Conservation (phyloP, 2,797 vertebrate species). For the Cynopterus sphinx region DNA sequence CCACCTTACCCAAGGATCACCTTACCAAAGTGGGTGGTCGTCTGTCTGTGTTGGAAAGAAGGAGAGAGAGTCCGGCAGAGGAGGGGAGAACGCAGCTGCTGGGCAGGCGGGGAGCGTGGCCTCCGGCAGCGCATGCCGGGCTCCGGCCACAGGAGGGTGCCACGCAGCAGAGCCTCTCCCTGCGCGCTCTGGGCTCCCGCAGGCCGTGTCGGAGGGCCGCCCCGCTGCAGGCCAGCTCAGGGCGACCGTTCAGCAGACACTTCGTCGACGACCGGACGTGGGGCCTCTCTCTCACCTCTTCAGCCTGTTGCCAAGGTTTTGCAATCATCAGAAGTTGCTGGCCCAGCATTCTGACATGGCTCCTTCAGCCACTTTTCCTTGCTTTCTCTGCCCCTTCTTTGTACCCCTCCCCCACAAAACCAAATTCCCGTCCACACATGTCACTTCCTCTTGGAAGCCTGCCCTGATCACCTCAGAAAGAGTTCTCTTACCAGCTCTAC, state of each 20-base stretch:
- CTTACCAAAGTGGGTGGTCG: neutral
- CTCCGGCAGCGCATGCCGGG: no score
- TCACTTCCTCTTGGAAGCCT: neutral
- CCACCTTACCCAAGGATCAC: neutral
- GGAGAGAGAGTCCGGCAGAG: neutral
- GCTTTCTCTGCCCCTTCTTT: neutral
- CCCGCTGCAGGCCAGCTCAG: neutral
- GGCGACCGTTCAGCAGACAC: neutral
- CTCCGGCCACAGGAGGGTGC: constrained; percentile 52
- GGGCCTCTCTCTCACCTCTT: constrained; percentile 13
- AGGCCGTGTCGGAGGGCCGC: neutral
- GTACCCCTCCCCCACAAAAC: neutral
- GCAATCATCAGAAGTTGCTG: neutral
- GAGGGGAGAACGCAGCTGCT: neutral
- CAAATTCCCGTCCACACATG: neutral
- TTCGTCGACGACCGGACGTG: neutral
- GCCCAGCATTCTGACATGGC: neutral
- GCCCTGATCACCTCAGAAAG: neutral
- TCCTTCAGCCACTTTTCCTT: neutral
- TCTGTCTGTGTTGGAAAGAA: neutral
- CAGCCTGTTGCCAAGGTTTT: neutral
- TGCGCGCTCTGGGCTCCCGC: rapidly evolving
- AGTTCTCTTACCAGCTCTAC: neutral
- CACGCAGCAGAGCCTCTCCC: neutral
- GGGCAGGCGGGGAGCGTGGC: rapidly evolving